Conservation (phyloP, 2,888 invertebrate genomes). For the Mimachlamys varia region DNA sequence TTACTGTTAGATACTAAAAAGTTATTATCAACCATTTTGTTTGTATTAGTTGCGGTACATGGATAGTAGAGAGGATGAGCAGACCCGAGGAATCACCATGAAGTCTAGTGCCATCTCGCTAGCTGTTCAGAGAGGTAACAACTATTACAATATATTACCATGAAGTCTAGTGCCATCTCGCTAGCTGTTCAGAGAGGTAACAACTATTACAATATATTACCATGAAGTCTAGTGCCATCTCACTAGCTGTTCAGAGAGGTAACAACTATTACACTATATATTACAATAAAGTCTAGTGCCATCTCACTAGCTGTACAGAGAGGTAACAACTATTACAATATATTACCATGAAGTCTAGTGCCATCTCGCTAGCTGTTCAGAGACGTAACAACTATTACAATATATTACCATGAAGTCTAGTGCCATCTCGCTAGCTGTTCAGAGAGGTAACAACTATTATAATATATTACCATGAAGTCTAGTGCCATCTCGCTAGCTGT, state of each 20-base stretch:
- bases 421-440: constrained; percentile 92
- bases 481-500: constrained; percentile 95
- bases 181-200: constrained; percentile 86
- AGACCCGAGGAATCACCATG: constrained; percentile 99
- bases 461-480: constrained; percentile 99
- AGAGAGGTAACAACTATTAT: constrained; percentile 72
- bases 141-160: constrained; percentile 85
- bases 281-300: constrained; percentile 99
- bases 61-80: constrained; percentile 98
- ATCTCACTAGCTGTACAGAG: constrained; percentile 90
- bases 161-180: constrained; percentile 98
- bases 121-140: constrained; percentile 84
- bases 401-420: constrained; percentile 99
- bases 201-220: constrained; percentile 88
- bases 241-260: constrained; percentile 87
- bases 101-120: constrained; percentile 97
- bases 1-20: no score
- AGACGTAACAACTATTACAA: constrained; percentile 72
- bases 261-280: constrained; percentile 82
- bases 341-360: constrained; percentile 99
- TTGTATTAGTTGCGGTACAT: constrained; percentile 88
- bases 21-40: not conserved
- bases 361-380: constrained; percentile 91
- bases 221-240: constrained; percentile 98
- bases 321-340: constrained; percentile 71